Evolutionary conservation across 2,113 vertebrate species (phyloP), one percentile per base, ranked within the genome.

Genomic region (Cariama cristata): DNA sequence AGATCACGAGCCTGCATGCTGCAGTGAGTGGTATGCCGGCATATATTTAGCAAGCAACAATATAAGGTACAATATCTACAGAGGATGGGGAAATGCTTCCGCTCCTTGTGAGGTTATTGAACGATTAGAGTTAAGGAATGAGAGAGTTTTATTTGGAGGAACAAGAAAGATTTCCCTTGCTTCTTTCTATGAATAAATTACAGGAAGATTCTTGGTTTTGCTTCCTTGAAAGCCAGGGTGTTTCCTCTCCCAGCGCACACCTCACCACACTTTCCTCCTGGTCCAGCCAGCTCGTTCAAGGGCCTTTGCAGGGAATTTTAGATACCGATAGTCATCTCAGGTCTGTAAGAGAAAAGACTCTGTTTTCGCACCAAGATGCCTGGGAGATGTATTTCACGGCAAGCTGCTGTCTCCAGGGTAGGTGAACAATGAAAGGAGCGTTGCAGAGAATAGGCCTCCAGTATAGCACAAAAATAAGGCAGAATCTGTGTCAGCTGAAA

Each of bases 1-100:
- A 75, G 91, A 93, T 63, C 97, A 73, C 4, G 50, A 97, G 97
- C 74, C 66, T 73, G 86, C 42, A 10, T 24, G 84, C 80, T 82
- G 87, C 89, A 73, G 32, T 64, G 76, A 90, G 63, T 40, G 76
- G 9, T 53, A 24, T 23, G 74, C 89, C 14, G 3, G 32, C 17
- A 18, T 74, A 26, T n/a, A 88, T 90, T 88, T 90, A 97, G 86
- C 28, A 9, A 76, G 47, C 58, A 66, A 21, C 59, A 66, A 49
- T 18, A 85, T n/a, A 45, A 73, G 45, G 45, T 45, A 91, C 22
- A 76, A 81, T 86, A 68, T 22, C 89, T 42, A 60, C 81, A 76
- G 86, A 66, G 83, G 45, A 24, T 58, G 73, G 80, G 45, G 81
- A 87, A 87, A 69, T 38, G n/a, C 58, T 91, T 91, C 77, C 38